phyloP scores from a whole-genome alignment of 2,888 invertebrate genomes.

The Barypeithes pellucidus region DNA sequence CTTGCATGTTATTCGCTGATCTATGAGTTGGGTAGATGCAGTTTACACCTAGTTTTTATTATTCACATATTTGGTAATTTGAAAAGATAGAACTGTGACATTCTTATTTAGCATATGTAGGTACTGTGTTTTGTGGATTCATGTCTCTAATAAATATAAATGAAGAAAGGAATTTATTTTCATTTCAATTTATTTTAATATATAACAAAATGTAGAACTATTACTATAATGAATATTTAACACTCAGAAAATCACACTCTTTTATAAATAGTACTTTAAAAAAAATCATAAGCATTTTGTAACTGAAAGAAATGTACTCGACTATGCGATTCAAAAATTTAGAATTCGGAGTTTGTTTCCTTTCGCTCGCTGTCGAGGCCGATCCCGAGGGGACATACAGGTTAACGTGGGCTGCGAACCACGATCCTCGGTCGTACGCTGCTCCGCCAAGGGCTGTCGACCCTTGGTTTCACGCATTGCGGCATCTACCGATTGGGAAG shows the following conservation, averaged over 20 bases:
- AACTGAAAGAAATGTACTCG: not conserved
- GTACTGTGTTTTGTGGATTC: conserved; percentile 14
- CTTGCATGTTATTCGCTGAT: no score
- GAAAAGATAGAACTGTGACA: not conserved
- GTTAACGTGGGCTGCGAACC: no score
- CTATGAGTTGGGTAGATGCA: not conserved
- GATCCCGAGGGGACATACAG: no score
- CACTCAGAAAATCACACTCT: conserved; percentile 51
- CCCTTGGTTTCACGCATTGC: no score
- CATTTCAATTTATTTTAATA: conserved; percentile 55
- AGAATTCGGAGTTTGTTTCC: no score
- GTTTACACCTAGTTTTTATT: not conserved
- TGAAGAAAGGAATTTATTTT: conserved; percentile 3
- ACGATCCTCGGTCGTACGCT: no score
- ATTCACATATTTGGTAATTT: no score
- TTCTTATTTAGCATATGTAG: not conserved
- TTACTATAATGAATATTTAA: conserved; percentile 56
- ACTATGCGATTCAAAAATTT: no score
- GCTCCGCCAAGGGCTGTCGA: no score
- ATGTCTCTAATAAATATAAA: conserved; percentile 7
- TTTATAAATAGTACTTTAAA: conserved; percentile 44
- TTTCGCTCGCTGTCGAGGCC: no score
- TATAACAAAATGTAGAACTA: conserved; percentile 65
- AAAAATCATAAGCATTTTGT: conserved; percentile 30
- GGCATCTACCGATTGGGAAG: no score